phyloP scores from a whole-genome alignment of 2,113 vertebrate genomes.

The Melanocharis versteri region DNA sequence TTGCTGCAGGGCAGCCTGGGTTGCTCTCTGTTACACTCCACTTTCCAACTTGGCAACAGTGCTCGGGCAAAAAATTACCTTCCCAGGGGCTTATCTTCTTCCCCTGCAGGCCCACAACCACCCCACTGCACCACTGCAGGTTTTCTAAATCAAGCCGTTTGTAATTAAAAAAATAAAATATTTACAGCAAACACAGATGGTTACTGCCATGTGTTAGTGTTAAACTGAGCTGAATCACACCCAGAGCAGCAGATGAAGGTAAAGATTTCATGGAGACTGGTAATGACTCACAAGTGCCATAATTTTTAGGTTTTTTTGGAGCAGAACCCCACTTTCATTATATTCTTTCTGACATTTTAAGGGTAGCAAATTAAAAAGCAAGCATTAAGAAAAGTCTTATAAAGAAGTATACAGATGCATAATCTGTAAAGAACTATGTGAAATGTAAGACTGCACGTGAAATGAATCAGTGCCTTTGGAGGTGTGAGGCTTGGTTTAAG shows the following conservation, averaged over 20 bases:
- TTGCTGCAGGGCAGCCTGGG: background rate
- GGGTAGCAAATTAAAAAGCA: background rate
- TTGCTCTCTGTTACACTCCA: background rate
- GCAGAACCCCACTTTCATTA: slow-evolving; percentile 28
- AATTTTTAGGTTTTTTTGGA: background rate
- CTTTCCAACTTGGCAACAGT: background rate
- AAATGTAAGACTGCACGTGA: slow-evolving; percentile 10
- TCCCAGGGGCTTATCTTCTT: background rate
- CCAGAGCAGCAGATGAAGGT: slow-evolving; percentile 45
- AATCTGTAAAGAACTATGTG: background rate
- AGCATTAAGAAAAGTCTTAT: background rate
- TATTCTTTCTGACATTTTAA: slow-evolving; percentile 40
- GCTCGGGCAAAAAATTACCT: background rate
- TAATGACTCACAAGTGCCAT: slow-evolving; percentile 54
- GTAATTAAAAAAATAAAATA: slow-evolving; percentile 64
- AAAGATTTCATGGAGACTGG: slow-evolving; percentile 22
- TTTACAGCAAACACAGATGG: slow-evolving; percentile 67
- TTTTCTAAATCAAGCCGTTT: slow-evolving; percentile 32
- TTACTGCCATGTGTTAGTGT: slow-evolving; percentile 51
- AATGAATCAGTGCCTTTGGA: slow-evolving; percentile 57
- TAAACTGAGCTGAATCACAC: slow-evolving; percentile 55
- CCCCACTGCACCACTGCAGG: background rate
- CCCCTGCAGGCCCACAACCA: background rate
- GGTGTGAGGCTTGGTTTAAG: slow-evolving; percentile 24
- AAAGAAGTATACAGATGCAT: background rate